A percentile compares a stretch with the other conserved stretches of the same genome.
These are phyloP conservation scores for Drosophila tsacasi DNA, from an alignment of 1,140 invertebrate species.

Conservation along the genomic window DNA sequence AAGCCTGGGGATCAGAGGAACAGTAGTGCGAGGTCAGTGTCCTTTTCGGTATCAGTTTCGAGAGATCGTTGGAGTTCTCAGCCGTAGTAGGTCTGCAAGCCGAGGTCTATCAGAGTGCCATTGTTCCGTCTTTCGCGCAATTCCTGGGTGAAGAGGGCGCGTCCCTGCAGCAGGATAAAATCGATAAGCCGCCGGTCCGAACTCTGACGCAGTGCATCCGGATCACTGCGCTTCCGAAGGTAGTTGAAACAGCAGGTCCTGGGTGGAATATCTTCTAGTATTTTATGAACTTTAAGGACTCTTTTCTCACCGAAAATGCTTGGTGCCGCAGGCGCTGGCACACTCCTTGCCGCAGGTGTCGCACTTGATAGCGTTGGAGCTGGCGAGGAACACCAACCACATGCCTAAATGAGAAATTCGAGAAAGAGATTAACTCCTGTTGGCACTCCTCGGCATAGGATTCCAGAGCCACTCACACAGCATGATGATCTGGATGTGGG, in stretches of 20 bases:
- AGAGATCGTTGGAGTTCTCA: conserved; percentile 8
- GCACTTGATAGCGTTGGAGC: conserved; percentile 84
- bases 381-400: conserved; percentile 55
- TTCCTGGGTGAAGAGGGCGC: conserved; percentile 71
- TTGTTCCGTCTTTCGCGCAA: conserved; percentile 62
- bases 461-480: conserved; percentile 62
- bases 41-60: conserved; percentile 8
- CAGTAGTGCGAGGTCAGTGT: conserved; percentile 21
- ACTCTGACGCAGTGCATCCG: conserved; percentile 67
- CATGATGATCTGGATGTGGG: conserved; percentile 61
- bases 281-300: too few relatives aligned
- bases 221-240: conserved; percentile 77
- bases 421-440: neutral
- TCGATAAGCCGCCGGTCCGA: conserved; percentile 78
- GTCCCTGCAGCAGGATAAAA: conserved; percentile 78
- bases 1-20: conserved; percentile 11
- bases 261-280: neutral
- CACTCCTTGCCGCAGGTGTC: conserved; percentile 87
- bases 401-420: conserved; percentile 34
- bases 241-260: conserved; percentile 84
- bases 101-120: conserved; percentile 67
- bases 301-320: conserved; percentile 85
- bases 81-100: conserved; percentile 66
- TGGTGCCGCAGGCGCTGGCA: conserved; percentile 86
- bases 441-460: neutral